Percentiles rank a stretch among this genome's conserved stretches.
These are phyloP conservation scores for Amphiura filiformis DNA, from an alignment of 35 echinoderm and acorn worm genomes.

Conservation along the genomic window DNA sequence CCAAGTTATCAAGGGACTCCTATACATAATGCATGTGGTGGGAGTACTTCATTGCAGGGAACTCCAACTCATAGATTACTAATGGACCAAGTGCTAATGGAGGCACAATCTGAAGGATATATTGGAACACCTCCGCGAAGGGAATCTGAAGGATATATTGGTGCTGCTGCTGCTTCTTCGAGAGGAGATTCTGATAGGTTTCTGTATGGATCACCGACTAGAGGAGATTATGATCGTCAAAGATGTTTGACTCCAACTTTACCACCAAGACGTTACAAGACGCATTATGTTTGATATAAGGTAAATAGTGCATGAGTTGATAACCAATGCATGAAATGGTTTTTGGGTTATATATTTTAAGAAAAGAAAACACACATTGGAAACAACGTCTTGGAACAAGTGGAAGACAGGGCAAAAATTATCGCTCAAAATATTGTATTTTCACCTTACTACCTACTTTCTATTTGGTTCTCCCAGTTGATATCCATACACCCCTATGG, in stretches of 20 bases:
- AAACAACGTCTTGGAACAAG: too few species aligned
- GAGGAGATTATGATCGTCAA: background rate
- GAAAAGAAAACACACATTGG: too few species aligned
- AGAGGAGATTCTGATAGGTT: background rate
- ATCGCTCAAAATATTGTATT: too few species aligned
- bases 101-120: background rate
- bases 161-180: background rate
- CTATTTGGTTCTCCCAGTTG: too few species aligned
- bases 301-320: too few species aligned
- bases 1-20: background rate
- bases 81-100: background rate
- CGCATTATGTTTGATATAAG: background rate
- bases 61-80: background rate
- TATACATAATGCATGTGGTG: background rate
- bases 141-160: constrained; percentile 4
- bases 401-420: too few species aligned
- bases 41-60: background rate
- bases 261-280: background rate
- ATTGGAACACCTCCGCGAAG: background rate
- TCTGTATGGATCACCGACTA: background rate
- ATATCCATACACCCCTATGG: too few species aligned
- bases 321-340: too few species aligned
- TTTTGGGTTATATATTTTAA: too few species aligned
- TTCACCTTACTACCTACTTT: too few species aligned
- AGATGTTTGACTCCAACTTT: background rate